These are phyloP conservation scores for Mythimna impura DNA, from an alignment of 2,888 invertebrate genomes.

Conservation along the genomic window DNA sequence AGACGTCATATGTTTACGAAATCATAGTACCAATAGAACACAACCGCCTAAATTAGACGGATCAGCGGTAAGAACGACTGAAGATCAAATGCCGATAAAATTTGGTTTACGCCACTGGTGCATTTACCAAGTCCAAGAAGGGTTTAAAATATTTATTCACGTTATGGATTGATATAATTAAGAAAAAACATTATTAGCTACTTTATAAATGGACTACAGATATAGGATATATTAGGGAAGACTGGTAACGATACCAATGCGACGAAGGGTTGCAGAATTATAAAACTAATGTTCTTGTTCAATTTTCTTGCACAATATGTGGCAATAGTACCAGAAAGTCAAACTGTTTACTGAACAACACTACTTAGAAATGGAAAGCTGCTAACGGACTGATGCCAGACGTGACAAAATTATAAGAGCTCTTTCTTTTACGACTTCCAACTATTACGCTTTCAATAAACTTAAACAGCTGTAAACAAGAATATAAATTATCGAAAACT, in stretches of 20 bases:
- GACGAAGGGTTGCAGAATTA: background rate
- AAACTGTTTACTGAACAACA: constrained; percentile 14
- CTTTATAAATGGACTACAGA: background rate
- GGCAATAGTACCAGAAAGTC: constrained; percentile 10
- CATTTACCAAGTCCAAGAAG: background rate
- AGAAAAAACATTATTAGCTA: too few relatives aligned
- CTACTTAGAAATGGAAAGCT: constrained; percentile 35
- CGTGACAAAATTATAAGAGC: constrained; percentile 31
- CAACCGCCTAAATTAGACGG: background rate
- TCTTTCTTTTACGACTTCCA: constrained; percentile 13
- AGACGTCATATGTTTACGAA: constrained; percentile 2
- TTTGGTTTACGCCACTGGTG: background rate
- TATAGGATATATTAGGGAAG: background rate
- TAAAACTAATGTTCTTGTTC: too few relatives aligned
- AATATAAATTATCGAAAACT: constrained; percentile 13
- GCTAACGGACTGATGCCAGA: background rate
- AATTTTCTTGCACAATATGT: background rate
- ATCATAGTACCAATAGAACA: background rate
- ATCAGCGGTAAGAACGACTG: background rate
- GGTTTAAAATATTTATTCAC: too few relatives aligned
- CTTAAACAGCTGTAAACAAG: constrained; percentile 16
- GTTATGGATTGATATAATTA: too few relatives aligned
- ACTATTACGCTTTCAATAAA: constrained; percentile 17
- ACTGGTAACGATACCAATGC: background rate
- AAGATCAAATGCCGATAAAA: background rate